Evolutionary conservation across 2,888 invertebrate genomes (phyloP), one percentile per base, ranked within the genome.

Genomic region (Ligdia adustata): DNA sequence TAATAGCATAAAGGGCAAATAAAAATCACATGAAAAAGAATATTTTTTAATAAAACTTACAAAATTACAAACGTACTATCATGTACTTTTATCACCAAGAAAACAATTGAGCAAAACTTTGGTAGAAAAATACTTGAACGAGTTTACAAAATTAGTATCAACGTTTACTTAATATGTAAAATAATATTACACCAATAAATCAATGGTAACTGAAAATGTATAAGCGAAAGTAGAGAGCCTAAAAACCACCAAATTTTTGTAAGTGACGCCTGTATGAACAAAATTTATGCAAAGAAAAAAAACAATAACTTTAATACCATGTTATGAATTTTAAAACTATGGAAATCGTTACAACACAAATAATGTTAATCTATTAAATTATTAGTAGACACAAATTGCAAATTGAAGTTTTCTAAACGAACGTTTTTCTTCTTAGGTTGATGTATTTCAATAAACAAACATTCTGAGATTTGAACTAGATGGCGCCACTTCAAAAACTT

Each of bases 101-200:
- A 66, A 66, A 66, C 58, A 54, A 75, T 75, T 79, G 75, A 79
- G 79, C 79, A 78, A 72, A 66, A 71, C 85, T 85, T 85, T 83
- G 82, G 83, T 78, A 68, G 69, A 72, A 64, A 63, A 62, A 69
- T 71, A 66, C 69, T 69, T 62, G 56, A 56, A 51, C 40, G 31
- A 14, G 46, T 22, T 53, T 47, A 45, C 43, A 32, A 9, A 31
- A 22, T 43, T 16, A 14, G 20, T 28, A 41, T 18, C 38, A 1
- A 51, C 48, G 28, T 33, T 55, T 49, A 52, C 38, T 7, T 18
- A 56, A 47, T 20, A 49, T 49, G 57, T 58, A 62, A 63, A 52
- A 48, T 9, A 24, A 55, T 1, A 18, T 4, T 18, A 18, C 18
- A 18, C 3, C 6, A 22, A n/a, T 22, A 22, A 53, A 27, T 32